Evolutionary conservation across 2,888 invertebrate species (phyloP).

Genomic region (Leucania comma): DNA sequence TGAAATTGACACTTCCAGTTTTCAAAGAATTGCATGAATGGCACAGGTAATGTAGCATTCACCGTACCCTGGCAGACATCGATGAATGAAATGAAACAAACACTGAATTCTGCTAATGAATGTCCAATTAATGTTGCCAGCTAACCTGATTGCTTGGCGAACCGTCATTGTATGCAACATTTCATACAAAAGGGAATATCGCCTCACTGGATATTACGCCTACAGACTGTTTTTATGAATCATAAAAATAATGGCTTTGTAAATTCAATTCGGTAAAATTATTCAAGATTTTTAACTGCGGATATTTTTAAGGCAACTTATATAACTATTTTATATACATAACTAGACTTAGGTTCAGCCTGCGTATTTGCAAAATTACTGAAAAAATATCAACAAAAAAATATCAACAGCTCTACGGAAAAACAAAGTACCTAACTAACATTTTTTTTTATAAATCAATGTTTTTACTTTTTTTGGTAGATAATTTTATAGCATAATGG

Average conservation of each 20-base stretch:
- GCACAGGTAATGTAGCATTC: conserved; percentile 47
- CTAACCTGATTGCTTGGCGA: conserved; percentile 35
- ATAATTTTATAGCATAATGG: too few relatives aligned
- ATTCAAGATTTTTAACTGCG: conserved; percentile 19
- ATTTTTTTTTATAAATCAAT: too few relatives aligned
- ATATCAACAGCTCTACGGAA: too few relatives aligned
- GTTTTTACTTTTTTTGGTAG: too few relatives aligned
- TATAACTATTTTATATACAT: not conserved
- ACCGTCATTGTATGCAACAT: conserved; percentile 49
- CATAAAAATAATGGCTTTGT: conserved; percentile 40
- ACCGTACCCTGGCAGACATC: conserved; percentile 25
- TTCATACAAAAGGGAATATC: conserved; percentile 32
- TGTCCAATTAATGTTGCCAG: conserved; percentile 61
- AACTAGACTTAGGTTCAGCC: too few relatives aligned
- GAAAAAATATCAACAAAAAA: too few relatives aligned
- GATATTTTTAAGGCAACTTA: conserved; percentile 4
- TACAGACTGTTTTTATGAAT: conserved; percentile 35
- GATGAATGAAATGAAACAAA: conserved; percentile 42
- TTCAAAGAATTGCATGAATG: conserved; percentile 19
- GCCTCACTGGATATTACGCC: conserved; percentile 34
- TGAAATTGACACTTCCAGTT: conserved; percentile 16
- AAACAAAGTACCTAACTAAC: too few relatives aligned
- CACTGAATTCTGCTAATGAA: conserved; percentile 58
- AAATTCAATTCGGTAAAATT: conserved; percentile 43
- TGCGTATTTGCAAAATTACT: too few relatives aligned